phyloP scores from a whole-genome alignment of 2,888 invertebrate genomes.

The Cheilosia vernalis region DNA sequence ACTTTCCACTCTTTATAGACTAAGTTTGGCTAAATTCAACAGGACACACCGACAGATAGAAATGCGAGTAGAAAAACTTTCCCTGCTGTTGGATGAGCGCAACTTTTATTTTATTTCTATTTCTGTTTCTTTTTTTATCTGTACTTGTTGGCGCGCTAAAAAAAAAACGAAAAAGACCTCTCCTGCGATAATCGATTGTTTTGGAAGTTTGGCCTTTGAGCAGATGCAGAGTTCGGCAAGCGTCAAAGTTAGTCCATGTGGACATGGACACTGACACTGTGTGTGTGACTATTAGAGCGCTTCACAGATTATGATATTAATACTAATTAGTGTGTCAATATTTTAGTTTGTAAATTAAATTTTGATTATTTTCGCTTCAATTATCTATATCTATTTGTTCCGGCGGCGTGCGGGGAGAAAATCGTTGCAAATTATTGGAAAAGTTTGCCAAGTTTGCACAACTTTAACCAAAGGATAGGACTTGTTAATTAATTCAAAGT shows the following conservation, averaged over 20 bases:
- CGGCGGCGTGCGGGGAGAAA: conserved; percentile 15
- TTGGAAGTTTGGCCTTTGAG: conserved; percentile 66
- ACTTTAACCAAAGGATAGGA: too few species aligned
- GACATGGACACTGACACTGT: conserved; percentile 30
- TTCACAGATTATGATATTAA: conserved; percentile 55
- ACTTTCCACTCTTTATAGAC: conserved; percentile 73
- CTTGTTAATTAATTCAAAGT: neutral
- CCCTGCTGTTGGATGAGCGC: conserved; percentile 10
- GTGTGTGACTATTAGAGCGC: conserved; percentile 58
- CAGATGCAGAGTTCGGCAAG: conserved; percentile 61
- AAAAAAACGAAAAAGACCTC: conserved; percentile 25
- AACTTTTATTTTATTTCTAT: conserved; percentile 58
- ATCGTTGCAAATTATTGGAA: conserved; percentile 1
- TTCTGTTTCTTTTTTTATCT: conserved; percentile 8
- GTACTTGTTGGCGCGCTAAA: conserved; percentile 14
- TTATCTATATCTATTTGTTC: conserved; percentile 44
- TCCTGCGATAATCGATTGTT: conserved; percentile 71
- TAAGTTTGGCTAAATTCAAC: conserved; percentile 72
- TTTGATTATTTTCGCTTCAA: conserved; percentile 42
- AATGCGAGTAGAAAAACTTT: conserved; percentile 64
- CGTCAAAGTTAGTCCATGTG: conserved; percentile 61
- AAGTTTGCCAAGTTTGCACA: neutral
- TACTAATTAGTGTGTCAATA: conserved; percentile 73
- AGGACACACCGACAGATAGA: conserved; percentile 68
- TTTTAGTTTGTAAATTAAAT: conserved; percentile 71